These are phyloP conservation scores for Mungos mungo DNA, from an alignment of 2,113 vertebrate genomes.

Conservation along the genomic window DNA sequence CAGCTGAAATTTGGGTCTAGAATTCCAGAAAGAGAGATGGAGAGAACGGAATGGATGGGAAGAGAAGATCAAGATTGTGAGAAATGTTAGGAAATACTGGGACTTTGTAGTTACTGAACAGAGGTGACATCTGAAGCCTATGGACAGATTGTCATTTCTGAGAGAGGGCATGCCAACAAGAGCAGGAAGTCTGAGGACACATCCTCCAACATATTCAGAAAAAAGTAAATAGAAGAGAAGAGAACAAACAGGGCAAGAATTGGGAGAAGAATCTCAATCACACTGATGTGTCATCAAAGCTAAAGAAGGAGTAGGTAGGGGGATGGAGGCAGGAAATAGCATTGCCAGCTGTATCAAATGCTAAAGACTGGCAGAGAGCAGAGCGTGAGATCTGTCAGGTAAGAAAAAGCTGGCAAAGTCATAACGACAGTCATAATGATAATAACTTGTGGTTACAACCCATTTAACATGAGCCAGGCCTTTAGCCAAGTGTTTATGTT, in stretches of 20 bases:
- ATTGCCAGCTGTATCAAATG: neutral
- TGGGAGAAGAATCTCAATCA: neutral
- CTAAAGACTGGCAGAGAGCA: neutral
- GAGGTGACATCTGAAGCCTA: neutral
- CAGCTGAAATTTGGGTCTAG: neutral
- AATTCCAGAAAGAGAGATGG: neutral
- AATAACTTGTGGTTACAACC: neutral
- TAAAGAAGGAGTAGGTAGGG: neutral
- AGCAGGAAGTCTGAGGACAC: neutral
- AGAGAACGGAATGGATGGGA: neutral
- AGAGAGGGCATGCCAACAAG: neutral
- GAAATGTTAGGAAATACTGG: too few species aligned
- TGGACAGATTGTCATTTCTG: neutral
- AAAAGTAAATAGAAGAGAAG: too few species aligned
- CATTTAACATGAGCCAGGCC: neutral
- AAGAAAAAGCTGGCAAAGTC: neutral
- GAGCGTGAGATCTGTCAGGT: neutral
- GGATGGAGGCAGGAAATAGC: neutral
- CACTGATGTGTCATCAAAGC: neutral
- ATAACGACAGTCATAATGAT: neutral
- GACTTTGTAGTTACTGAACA: neutral
- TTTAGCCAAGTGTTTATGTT: neutral
- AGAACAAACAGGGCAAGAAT: neutral
- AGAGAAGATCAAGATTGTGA: neutral
- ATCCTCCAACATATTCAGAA: neutral